Conservation (phyloP, 2,797 vertebrate species). For the Dicrostonyx torquatus region DNA sequence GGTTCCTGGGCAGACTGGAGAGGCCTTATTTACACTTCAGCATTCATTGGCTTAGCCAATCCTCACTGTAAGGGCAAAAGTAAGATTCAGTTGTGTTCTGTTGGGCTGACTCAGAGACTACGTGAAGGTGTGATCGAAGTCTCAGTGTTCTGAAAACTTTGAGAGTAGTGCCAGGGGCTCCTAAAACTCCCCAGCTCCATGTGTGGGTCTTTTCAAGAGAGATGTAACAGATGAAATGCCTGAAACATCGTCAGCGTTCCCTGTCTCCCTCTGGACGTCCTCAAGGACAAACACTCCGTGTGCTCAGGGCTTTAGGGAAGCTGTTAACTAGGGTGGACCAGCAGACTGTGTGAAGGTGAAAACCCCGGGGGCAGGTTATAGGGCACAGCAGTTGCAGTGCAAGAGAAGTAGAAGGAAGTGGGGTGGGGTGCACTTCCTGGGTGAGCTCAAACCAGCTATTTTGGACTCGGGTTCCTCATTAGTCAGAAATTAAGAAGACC, state of each 20-base stretch:
- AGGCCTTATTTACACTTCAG: constrained; percentile 62
- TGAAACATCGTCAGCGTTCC: neutral
- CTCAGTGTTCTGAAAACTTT: constrained; percentile 14
- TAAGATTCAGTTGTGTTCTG: constrained; percentile 63
- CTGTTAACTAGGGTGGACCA: neutral
- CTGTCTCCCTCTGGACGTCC: neutral
- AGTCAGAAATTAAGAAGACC: constrained; percentile 55
- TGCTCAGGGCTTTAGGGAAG: neutral
- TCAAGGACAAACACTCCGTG: neutral
- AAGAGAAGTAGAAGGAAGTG: constrained; percentile 50
- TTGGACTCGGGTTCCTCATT: constrained; percentile 71
- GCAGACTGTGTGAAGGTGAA: neutral
- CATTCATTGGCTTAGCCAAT: constrained; percentile 73
- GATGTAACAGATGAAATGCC: neutral
- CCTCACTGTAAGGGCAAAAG: constrained; percentile 50
- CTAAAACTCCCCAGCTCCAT: neutral
- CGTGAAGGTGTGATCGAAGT: constrained; percentile 34
- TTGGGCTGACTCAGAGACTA: constrained; percentile 65
- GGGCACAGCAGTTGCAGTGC: constrained; percentile 39
- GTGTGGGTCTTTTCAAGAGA: neutral
- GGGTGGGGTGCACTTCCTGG: constrained; percentile 61
- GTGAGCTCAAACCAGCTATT: constrained; percentile 67
- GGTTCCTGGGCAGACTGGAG: constrained; percentile 21
- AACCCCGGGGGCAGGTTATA: neutral
- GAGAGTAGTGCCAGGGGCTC: neutral